Conservation (phyloP, 2,888 invertebrate species). For the Microplitis manilae region DNA sequence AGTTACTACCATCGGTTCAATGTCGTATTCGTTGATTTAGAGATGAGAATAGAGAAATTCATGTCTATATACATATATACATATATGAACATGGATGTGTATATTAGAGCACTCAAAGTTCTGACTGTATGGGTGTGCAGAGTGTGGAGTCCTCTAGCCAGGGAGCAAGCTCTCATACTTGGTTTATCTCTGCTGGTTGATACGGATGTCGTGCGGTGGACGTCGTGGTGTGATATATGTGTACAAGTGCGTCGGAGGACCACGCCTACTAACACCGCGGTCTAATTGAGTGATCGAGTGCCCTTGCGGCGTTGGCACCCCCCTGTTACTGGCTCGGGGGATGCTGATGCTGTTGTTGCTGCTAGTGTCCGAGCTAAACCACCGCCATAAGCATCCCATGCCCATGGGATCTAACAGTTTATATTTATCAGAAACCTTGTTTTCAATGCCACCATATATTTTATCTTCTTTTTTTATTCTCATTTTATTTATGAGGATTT, state of each 20-base stretch:
- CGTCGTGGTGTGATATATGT: slow-evolving; percentile 59
- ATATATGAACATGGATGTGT: slow-evolving; percentile 23
- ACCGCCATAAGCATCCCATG: not conserved
- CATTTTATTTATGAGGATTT: not conserved
- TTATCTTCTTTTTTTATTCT: slow-evolving; percentile 7
- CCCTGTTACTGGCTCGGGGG: slow-evolving; percentile 54
- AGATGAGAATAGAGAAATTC: slow-evolving; percentile 28
- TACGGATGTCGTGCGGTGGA: slow-evolving; percentile 32
- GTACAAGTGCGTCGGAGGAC: slow-evolving; percentile 60
- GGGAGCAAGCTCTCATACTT: not conserved
- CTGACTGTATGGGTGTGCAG: not conserved
- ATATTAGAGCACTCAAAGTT: slow-evolving; percentile 22
- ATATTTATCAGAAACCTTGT: not conserved
- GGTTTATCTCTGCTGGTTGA: not conserved
- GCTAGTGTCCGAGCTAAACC: slow-evolving; percentile 30
- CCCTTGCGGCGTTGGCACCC: slow-evolving; percentile 64
- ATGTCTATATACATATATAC: slow-evolving; percentile 26
- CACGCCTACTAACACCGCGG: slow-evolving; percentile 66
- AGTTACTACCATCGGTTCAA: slow-evolving; percentile 55
- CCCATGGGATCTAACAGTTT: not conserved
- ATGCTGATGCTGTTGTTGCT: slow-evolving; percentile 27
- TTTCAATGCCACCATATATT: not conserved
- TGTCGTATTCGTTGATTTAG: slow-evolving; percentile 55
- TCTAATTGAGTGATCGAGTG: slow-evolving; percentile 68
- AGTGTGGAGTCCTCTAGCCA: slow-evolving; percentile 14